Conservation (phyloP, 1,140 invertebrate genomes). For the Drosophila mauritiana region DNA sequence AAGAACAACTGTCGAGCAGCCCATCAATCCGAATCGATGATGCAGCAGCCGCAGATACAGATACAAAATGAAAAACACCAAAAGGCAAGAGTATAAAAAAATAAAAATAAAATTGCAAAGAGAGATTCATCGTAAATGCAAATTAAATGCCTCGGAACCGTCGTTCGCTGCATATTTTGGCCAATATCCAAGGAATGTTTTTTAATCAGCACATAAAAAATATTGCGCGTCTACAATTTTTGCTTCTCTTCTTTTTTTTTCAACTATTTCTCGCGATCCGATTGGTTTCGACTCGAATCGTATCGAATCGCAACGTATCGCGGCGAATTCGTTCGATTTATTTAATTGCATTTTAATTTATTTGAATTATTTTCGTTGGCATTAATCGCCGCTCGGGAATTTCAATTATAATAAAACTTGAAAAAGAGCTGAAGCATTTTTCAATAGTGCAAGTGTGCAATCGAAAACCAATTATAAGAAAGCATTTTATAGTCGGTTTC, state of each 20-base stretch:
- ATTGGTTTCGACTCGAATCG: slow-evolving; percentile 17
- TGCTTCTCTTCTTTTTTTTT: slow-evolving; percentile 4
- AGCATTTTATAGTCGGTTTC: slow-evolving; percentile 80
- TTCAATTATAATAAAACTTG: slow-evolving; percentile 78
- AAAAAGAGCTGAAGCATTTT: slow-evolving; percentile 78
- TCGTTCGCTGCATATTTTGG: slow-evolving; percentile 76
- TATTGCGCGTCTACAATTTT: slow-evolving; percentile 81
- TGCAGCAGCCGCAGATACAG: slow-evolving; percentile 58
- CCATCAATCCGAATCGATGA: slow-evolving; percentile 80
- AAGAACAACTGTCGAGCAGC: slow-evolving; percentile 74
- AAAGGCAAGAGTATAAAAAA: neutral
- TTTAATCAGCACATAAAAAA: slow-evolving; percentile 84
- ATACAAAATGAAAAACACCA: slow-evolving; percentile 36
- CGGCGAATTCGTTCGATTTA: slow-evolving; percentile 74
- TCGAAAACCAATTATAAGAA: slow-evolving; percentile 82
- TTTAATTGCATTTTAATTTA: slow-evolving; percentile 84
- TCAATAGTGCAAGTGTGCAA: slow-evolving; percentile 76
- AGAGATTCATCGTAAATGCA: slow-evolving; percentile 59
- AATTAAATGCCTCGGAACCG: slow-evolving; percentile 64
- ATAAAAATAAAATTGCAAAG: slow-evolving; percentile 20
- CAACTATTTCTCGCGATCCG: slow-evolving; percentile 31
- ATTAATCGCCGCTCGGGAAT: slow-evolving; percentile 75
- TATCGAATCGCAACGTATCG: slow-evolving; percentile 8
- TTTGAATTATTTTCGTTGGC: slow-evolving; percentile 81
- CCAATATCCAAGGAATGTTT: slow-evolving; percentile 84